These are phyloP conservation scores for Drosophila anomalata DNA, from an alignment of 2,888 invertebrate genomes.

Conservation along the genomic window DNA sequence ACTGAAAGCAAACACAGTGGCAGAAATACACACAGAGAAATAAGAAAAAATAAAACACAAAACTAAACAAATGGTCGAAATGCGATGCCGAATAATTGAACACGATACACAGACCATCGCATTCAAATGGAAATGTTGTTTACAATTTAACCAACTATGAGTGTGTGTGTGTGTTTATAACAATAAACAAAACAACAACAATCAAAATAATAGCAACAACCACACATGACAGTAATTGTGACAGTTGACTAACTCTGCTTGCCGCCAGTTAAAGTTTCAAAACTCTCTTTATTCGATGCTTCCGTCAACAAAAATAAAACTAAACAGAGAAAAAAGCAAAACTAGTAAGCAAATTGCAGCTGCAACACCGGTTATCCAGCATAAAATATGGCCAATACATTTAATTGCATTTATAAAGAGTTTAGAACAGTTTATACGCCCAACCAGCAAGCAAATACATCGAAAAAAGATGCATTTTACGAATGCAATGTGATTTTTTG, in stretches of 20 bases:
- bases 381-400: conserved; percentile 24
- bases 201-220: not conserved
- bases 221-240: conserved; percentile 52
- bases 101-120: conserved; percentile 37
- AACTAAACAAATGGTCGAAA: conserved; percentile 67
- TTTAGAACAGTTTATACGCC: conserved; percentile 44
- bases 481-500: not conserved
- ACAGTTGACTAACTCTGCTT: conserved; percentile 76
- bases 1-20: conserved; percentile 28
- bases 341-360: conserved; percentile 22
- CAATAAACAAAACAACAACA: conserved; percentile 21
- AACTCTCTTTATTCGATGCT: conserved; percentile 47
- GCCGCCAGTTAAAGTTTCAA: conserved; percentile 47
- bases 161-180: conserved; percentile 5
- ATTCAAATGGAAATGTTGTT: conserved; percentile 66
- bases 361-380: conserved; percentile 26
- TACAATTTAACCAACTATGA: conserved; percentile 50
- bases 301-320: conserved; percentile 35
- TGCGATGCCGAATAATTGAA: conserved; percentile 66
- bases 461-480: conserved; percentile 1
- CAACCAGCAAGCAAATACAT: conserved; percentile 11
- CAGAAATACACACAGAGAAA: conserved; percentile 38
- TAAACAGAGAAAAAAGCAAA: not conserved
- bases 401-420: conserved; percentile 70
- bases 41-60: conserved; percentile 11